Percentiles rank a stretch among this genome's conserved stretches.
Evolutionary conservation across 2,113 vertebrate species (phyloP).

Genomic region (Indri indri): DNA sequence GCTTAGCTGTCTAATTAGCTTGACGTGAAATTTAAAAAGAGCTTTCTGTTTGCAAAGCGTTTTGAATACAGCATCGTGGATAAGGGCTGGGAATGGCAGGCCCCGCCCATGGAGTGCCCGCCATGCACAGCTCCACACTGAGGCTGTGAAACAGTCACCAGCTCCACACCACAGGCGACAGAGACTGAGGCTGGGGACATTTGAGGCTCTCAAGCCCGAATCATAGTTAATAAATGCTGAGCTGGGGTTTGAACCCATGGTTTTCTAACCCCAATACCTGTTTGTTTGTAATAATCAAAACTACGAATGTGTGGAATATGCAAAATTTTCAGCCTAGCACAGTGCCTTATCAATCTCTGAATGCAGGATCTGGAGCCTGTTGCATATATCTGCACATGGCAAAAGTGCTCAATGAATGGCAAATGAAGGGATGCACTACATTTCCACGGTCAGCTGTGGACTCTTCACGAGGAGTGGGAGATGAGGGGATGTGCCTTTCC

Average conservation of each 20-base stretch:
- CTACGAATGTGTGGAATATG: neutral
- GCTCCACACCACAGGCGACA: neutral
- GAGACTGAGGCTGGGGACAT: neutral
- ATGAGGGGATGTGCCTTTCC: neutral
- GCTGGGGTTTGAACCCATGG: neutral
- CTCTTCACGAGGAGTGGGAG: neutral
- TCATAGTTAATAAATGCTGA: neutral
- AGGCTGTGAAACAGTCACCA: neutral
- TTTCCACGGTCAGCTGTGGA: neutral
- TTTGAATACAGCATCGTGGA: neutral
- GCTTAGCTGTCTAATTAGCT: neutral
- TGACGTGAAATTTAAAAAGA: neutral
- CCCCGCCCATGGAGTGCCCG: no score
- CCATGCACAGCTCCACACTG: accelerated
- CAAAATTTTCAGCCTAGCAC: neutral
- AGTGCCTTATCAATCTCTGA: neutral
- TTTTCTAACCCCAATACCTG: neutral
- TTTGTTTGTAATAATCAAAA: neutral
- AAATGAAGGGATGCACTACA: neutral
- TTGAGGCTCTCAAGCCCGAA: neutral
- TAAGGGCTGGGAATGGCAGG: neutral
- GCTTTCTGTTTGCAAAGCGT: neutral
- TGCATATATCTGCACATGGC: neutral
- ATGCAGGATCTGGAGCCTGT: neutral
- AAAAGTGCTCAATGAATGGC: neutral